Percentiles rank a stretch among this genome's conserved stretches.
These are phyloP conservation scores for Aplodontia rufa DNA, from an alignment of 2,113 vertebrate species.

Conservation along the genomic window DNA sequence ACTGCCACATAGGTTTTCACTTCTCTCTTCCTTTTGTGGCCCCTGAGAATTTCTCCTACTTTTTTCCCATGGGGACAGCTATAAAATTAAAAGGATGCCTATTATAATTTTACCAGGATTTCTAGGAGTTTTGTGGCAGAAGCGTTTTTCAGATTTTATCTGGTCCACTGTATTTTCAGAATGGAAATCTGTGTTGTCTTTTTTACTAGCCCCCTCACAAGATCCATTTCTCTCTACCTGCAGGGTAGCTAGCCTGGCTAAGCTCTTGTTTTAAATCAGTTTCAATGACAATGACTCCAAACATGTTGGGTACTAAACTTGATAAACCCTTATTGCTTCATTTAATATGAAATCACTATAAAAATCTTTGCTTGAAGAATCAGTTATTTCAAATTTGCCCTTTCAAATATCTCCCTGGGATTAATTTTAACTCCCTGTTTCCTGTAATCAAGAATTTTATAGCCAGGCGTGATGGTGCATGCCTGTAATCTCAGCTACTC, in stretches of 20 bases:
- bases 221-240: background rate
- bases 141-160: background rate
- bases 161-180: background rate
- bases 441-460: background rate
- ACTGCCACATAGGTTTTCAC: background rate
- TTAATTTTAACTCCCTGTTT: background rate
- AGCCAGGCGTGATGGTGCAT: too few relatives aligned
- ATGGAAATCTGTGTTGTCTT: background rate
- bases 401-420: background rate
- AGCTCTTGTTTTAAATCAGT: background rate
- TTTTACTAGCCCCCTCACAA: background rate
- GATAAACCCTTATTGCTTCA: background rate
- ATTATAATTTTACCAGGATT: background rate
- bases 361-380: background rate
- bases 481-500: background rate
- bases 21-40: background rate
- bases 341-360: background rate
- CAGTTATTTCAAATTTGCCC: background rate
- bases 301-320: background rate
- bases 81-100: background rate
- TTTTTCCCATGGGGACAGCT: conserved; percentile 3
- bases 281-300: background rate
- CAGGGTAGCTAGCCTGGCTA: background rate
- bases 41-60: background rate
- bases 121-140: background rate